Evolutionary conservation across 2,888 invertebrate species (phyloP), one percentile per base, ranked within the genome.

Genomic region (Zele albiditarsus): DNA sequence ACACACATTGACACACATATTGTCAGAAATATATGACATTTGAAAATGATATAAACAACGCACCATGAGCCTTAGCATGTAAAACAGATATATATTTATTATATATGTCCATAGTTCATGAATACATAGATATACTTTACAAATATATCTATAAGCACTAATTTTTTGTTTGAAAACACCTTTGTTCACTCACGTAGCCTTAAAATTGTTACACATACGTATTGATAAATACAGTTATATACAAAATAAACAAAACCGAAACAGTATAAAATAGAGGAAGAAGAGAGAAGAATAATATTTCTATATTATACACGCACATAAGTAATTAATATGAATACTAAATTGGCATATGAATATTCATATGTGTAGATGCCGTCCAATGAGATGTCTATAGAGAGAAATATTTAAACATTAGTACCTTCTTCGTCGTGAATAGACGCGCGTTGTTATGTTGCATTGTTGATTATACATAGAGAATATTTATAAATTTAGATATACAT

Each of bases 21-120:
- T 73, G 68, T 76, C 42, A 58, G 46, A 69, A 70, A 42, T 5
- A 57, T 57, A 63, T 63, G 42, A 53, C 28, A 63, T 42, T 67
- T 53, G 31, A 33, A 25, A 71, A 58, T 63, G 38, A 38, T 38
- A 73, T 57, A 58, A 74, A 70, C 63, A 71, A 75, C 68, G 79
- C 79, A 78, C 79, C 78, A 75, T 63, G 71, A 69, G 79, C 80
- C 79, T 80, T 79, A 77, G 80, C 75, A 79, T 75, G 77, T 77
- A 79, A 80, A 74, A 79, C 80, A 77, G 71, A 76, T 77, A 73
- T 75, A 67, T 74, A 71, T 62, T 63, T 57, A 68, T 67, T 74
- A 62, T 65, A 63, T 20, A 31, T 38, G 42, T 53, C 49, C 23
- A 72, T 62, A 69, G 46, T 20, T n/a, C 20, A 53, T 53, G 20